phyloP scores from a whole-genome alignment of 2,797 vertebrate genomes.

The Sebastes oblongus region DNA sequence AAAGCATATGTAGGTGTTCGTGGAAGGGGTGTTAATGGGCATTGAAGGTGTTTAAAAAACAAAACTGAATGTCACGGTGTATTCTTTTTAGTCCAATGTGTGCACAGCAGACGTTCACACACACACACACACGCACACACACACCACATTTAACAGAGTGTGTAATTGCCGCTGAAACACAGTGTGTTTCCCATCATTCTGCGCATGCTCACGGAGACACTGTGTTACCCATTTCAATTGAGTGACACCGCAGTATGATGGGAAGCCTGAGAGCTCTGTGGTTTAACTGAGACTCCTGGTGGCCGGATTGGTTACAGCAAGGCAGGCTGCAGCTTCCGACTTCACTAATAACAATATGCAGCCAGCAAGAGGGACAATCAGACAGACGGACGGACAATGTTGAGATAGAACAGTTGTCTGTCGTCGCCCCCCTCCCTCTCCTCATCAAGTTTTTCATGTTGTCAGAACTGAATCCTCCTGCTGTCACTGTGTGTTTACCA shows the following conservation, averaged over 20 bases:
- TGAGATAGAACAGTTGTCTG: conserved; percentile 2
- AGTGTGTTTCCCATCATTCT: conserved; percentile 18
- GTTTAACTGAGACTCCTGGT: conserved; percentile 65
- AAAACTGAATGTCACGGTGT: not conserved
- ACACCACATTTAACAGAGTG: not conserved
- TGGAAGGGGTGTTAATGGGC: not conserved
- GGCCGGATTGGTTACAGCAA: conserved; percentile 57
- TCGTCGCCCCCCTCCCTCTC: not conserved
- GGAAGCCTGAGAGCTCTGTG: conserved; percentile 26
- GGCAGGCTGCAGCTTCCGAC: conserved; percentile 10
- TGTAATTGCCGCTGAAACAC: conserved; percentile 11
- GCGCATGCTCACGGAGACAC: conserved; percentile 51
- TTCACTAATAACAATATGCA: not conserved
- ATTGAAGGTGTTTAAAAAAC: not conserved
- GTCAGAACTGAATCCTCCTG: conserved; percentile 6
- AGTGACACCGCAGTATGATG: conserved; percentile 73
- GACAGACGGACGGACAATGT: not conserved
- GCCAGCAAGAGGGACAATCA: not conserved
- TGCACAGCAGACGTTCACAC: not conserved
- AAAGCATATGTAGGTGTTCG: not conserved
- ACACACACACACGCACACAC: not conserved
- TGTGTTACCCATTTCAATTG: conserved; percentile 58
- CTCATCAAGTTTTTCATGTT: conserved; percentile 3
- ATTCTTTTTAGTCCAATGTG: not conserved
- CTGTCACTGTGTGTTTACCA: conserved; percentile 22